Base-by-base conservation (phyloP, 2,113 vertebrate species). In the Archilochus colubris region DNA sequence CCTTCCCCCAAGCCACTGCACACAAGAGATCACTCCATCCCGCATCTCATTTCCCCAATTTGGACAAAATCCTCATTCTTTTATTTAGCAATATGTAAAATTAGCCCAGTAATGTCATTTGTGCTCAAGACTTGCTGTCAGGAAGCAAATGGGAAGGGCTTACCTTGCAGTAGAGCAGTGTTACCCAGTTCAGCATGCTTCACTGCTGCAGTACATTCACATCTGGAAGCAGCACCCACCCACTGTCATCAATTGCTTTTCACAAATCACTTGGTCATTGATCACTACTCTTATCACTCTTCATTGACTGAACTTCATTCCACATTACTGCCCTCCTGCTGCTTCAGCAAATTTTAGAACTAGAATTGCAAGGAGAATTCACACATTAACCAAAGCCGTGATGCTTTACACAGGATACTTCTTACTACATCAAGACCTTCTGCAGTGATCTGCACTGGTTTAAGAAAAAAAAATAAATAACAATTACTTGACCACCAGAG, bases 341-440 rank as follows among this genome's bases (percentile, higher is more conserved):
- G 75, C 78, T 89, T 94, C 91, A 89, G 68, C 68, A 96, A 88
- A 74, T 67, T 68, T 27, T 88, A 33, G 89, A 84, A 85, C 38
- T 93, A 86, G 46, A 36, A 23, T 33, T 19, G 13, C n/a, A 50
- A 36, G 74, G 25, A 77, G 25, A 89, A 81, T 82, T 91, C 68
- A 43, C 27, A 17, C 6, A 67, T 43, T 86, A 70, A 78, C 12
- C 6, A 33, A 66, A 9, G 7, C 54, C 73, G 12, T 3, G 50
- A 90, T 64, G 48, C n/a, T 48, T 66, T 46, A 36, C 54, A 50
- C 25, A 62, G 22, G 13, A 81, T 61, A 25, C 8, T 43, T 91
- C 82, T 80, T 36, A 31, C 12, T 55, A 24, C 43, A 91, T 51
- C 62, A 87, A 74, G 16, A 46, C 30, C 86, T 84, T 75, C 75